Conservation (phyloP, 2,888 invertebrate genomes). For the Cataglyphis albicans region DNA sequence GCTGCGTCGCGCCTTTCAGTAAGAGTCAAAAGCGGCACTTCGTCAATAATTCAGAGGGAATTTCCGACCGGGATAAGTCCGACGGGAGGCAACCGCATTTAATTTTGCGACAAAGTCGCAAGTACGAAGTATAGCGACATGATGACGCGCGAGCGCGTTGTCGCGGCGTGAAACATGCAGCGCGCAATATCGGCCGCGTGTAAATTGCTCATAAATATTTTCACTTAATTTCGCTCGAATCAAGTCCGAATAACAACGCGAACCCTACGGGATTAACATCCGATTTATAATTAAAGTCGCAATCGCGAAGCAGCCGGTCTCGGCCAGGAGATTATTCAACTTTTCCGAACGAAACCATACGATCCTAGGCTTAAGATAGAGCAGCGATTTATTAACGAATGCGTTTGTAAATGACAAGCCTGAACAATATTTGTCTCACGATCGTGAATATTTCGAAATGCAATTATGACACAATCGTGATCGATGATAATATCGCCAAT, state of each 20-base stretch:
- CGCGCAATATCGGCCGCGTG: slow-evolving; percentile 58
- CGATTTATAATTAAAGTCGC: slow-evolving; percentile 48
- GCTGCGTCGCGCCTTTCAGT: slow-evolving; percentile 18
- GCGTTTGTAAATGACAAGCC: neutral
- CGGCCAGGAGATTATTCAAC: neutral
- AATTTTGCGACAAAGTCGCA: slow-evolving; percentile 53
- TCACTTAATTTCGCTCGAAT: slow-evolving; percentile 71
- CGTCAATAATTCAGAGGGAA: slow-evolving; percentile 51
- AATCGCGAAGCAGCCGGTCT: slow-evolving; percentile 31
- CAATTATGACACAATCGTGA: neutral
- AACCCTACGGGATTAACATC: neutral
- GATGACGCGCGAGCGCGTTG: slow-evolving; percentile 18
- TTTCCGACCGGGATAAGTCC: slow-evolving; percentile 46
- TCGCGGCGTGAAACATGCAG: slow-evolving; percentile 66
- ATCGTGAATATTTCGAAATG: neutral
- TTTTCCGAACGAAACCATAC: neutral
- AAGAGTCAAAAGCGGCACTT: slow-evolving; percentile 37
- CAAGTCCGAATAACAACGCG: slow-evolving; percentile 64
- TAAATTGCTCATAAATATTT: slow-evolving; percentile 75
- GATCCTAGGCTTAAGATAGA: neutral
- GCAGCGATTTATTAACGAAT: neutral
- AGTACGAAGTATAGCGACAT: slow-evolving; percentile 23
- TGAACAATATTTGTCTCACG: neutral
- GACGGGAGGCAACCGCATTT: slow-evolving; percentile 36
- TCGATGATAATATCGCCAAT: slow-evolving; percentile 14